Base-by-base conservation (phyloP, 2,888 invertebrate genomes). In the Eilema caniola region DNA sequence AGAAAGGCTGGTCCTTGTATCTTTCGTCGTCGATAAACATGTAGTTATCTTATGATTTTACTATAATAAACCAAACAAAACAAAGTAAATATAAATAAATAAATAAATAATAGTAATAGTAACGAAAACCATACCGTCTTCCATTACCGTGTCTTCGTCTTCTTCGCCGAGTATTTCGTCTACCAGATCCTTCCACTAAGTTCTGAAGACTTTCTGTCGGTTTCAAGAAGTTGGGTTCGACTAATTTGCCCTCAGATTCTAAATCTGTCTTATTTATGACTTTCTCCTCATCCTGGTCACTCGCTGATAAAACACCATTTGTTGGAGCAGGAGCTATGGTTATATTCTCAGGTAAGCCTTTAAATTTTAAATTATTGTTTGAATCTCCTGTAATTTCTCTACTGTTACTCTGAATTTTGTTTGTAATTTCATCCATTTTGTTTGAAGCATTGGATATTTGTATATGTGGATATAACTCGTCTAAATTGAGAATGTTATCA, bases 361-460 rank as follows among this genome's bases (percentile, higher is more conserved):
- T 95, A 16, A 91, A 87, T 83, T 94, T 95, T 0, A 95, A 81
- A 77, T 95, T 90, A 78, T 95, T 94, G 62, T 94, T 95, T 25
- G 89, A 89, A 83, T 95, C 95, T 12, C 95, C 96, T 56, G 93
- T 95, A 56, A 96, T 96, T 85, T 96, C 96, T 75, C 95, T 85
- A 74, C 95, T 96, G 67, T 96, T 95, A 76, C 96, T 96, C 81
- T 96, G 96, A 62, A 96, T 95, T 85, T 96, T 96, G 72, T 95
- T 95, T 10, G 93, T 93, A 1, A 93, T 92, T 81, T 96, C 96
- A 75, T 95, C 95, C 81, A 90, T 90, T 89, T 92, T 94, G 65
- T 89, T 92, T 8, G 92, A 89, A 74, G 89, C 80, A 83, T 95
- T 92, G 63, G 93, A 83, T 76, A 94, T 83, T 84, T 92, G 91